Base-by-base conservation (phyloP, 1,140 invertebrate genomes). In the Chrysopa pallens region DNA sequence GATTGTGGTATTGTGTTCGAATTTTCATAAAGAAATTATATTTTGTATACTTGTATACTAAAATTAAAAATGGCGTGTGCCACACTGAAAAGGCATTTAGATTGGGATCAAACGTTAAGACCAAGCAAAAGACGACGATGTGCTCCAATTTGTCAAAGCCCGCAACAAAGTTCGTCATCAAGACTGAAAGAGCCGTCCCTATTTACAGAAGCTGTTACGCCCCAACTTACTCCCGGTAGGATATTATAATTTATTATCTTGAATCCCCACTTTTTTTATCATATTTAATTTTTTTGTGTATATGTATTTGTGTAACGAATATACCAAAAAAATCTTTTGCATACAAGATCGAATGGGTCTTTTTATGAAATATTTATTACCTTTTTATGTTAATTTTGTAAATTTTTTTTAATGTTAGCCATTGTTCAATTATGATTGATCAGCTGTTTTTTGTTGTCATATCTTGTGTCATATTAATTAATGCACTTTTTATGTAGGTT, bases 21-120 rank as follows among this genome's bases (percentile, higher is more conserved):
- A 23, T 23, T 23, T 23, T 23, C 17, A 23, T 23, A 23, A 23
- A 23, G 17, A 5, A 23, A 23, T 33, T 33, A 11, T 33, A 11
- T 11, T 33, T 33, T 33, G n/a, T 11, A 6, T 33, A 12, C 8
- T 33, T 12, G 6, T 33, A 33, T 11, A 11, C 31, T 6, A 33
- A 33, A 66, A 69, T 65, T 67, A 68, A 72, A 74, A 70, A 94
- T 94, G 90, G 90, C 90, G 69, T 94, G 90, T 72, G 88, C 87
- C 64, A 93, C 89, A 54, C 69, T 92, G 44, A 95, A 94, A 72
- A 76, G 89, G 61, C 81, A 80, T 57, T 72, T 90, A 55, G 89
- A 95, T 62, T 93, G 91, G 74, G 89, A 94, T 67, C 81, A 86
- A 28, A 74, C 90, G 44, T 73, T 82, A 52, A 78, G 82, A 53